These are phyloP conservation scores for Nycticryphes semicollaris DNA, from an alignment of 2,113 vertebrate genomes.

Conservation along the genomic window DNA sequence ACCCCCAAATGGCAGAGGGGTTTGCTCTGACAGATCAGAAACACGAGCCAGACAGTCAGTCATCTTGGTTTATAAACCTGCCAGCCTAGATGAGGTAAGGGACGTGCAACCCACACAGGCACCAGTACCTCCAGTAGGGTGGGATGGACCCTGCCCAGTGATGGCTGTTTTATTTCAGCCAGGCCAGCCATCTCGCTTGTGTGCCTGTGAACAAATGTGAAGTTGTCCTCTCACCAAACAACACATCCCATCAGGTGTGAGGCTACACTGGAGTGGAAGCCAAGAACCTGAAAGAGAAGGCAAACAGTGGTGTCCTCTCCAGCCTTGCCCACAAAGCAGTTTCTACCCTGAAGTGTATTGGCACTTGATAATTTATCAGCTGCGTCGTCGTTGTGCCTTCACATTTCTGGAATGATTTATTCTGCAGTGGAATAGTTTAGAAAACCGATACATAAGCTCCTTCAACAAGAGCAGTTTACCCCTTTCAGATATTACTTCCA, in stretches of 20 bases:
- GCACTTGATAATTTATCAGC: neutral
- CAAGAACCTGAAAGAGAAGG: neutral
- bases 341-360: neutral
- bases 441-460: neutral
- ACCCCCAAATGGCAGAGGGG: neutral
- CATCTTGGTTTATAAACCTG: neutral
- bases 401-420: neutral
- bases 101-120: neutral
- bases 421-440: neutral
- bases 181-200: neutral
- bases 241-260: accelerated
- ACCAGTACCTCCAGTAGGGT: accelerated
- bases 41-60: neutral
- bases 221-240: neutral
- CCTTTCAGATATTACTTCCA: slow-evolving; percentile 10
- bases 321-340: neutral
- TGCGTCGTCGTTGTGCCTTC: neutral
- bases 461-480: neutral
- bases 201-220: neutral
- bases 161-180: neutral
- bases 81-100: neutral
- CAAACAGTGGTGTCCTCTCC: neutral
- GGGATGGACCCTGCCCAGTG: neutral
- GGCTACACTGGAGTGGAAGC: neutral
- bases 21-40: neutral